Percentiles rank a stretch among this genome's conserved stretches.
phyloP scores from a whole-genome alignment of 2,113 vertebrate genomes.

The Hyla sarda region DNA sequence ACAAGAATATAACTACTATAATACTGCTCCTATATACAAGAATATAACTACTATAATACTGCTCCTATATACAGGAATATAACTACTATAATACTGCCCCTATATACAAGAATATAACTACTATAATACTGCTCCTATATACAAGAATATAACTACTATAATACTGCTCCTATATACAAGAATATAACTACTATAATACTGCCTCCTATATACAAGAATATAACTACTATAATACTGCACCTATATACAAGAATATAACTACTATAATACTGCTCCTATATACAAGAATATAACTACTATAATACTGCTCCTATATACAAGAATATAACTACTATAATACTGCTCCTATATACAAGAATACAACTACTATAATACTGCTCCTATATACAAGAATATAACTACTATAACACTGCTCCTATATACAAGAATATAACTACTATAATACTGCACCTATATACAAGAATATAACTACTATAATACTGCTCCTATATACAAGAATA shows the following conservation, averaged over 20 bases:
- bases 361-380: too few relatives aligned
- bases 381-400: too few relatives aligned
- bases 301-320: too few relatives aligned
- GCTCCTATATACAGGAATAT: background rate
- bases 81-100: background rate
- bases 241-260: too few relatives aligned
- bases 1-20: background rate
- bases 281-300: too few relatives aligned
- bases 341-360: too few relatives aligned
- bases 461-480: background rate
- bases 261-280: too few relatives aligned
- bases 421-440: background rate
- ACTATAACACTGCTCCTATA: too few relatives aligned
- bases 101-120: background rate
- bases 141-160: conserved; percentile 7
- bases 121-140: background rate
- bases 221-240: too few relatives aligned
- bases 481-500: background rate
- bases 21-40: background rate
- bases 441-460: background rate
- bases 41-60: conserved; percentile 1
- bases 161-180: background rate
- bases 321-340: too few relatives aligned
- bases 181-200: background rate
- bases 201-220: background rate